Evolutionary conservation across 2,888 invertebrate species (phyloP).

Genomic region (Nesidiocoris tenuis): DNA sequence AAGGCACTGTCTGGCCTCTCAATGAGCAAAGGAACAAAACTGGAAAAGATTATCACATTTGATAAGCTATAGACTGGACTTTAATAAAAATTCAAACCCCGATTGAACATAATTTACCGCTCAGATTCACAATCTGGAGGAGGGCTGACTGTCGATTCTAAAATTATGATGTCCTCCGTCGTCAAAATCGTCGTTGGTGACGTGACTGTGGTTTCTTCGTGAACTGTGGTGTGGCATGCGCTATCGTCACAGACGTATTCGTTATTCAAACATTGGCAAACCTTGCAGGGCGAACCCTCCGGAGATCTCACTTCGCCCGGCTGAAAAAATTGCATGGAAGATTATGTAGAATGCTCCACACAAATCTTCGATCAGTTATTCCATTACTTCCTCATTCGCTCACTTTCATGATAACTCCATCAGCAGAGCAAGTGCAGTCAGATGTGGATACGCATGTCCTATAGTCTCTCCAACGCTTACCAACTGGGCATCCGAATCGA

Average conservation of each 20-base stretch:
- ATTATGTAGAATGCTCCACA: too few relatives aligned
- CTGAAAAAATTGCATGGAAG: constrained; percentile 56
- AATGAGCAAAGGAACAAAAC: constrained; percentile 45
- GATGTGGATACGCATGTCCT: constrained; percentile 68
- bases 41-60: constrained; percentile 3
- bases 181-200: constrained; percentile 37
- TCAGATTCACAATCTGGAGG: constrained; percentile 55
- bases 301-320: constrained; percentile 64
- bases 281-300: constrained; percentile 63
- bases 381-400: too few relatives aligned
- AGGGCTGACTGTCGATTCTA: constrained; percentile 55
- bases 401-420: constrained; percentile 23
- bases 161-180: constrained; percentile 51
- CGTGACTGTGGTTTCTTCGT: constrained; percentile 18
- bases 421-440: constrained; percentile 74
- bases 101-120: neutral
- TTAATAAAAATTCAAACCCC: too few relatives aligned
- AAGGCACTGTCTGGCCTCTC: constrained; percentile 57
- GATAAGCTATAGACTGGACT: neutral
- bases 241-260: constrained; percentile 67
- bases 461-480: constrained; percentile 69
- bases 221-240: constrained; percentile 54
- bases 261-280: constrained; percentile 80
- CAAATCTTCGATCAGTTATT: too few relatives aligned
- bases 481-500: constrained; percentile 60